Conservation (phyloP, 2,888 invertebrate genomes). For the Leptinotarsa peninsularis region DNA sequence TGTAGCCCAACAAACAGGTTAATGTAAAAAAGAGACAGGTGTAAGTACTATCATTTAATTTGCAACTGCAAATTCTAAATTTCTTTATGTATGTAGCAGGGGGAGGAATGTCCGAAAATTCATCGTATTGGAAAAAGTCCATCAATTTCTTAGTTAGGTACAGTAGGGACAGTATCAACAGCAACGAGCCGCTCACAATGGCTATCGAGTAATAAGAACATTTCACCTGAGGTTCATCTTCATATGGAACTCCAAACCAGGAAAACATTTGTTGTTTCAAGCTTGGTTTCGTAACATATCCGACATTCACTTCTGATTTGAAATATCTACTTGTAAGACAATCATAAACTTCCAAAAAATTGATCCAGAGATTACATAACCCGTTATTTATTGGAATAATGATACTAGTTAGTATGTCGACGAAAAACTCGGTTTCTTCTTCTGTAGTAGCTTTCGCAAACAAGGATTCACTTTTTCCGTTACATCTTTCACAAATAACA, state of each 20-base stretch:
- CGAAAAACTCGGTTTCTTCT: conserved; percentile 43
- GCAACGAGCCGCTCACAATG: conserved; percentile 44
- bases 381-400: conserved; percentile 45
- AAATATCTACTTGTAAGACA: conserved; percentile 42
- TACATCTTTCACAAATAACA: conserved; percentile 35
- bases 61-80: conserved; percentile 44
- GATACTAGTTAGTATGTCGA: conserved; percentile 40
- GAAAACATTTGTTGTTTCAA: conserved; percentile 15
- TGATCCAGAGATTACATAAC: conserved; percentile 47
- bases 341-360: conserved; percentile 47
- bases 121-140: conserved; percentile 48
- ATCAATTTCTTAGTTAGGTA: conserved; percentile 47
- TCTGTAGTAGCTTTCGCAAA: conserved; percentile 25
- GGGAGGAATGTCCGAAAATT: conserved; percentile 32
- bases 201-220: conserved; percentile 49
- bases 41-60: conserved; percentile 40
- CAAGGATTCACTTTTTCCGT: conserved; percentile 28
- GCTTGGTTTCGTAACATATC: conserved; percentile 6
- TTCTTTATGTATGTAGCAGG: conserved; percentile 38
- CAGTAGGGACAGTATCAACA: conserved; percentile 36
- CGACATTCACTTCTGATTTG: not conserved
- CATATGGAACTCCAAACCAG: conserved; percentile 34
- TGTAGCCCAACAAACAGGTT: no score
- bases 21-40: conserved; percentile 19
- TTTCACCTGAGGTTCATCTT: conserved; percentile 35